Conservation (phyloP, 2,797 vertebrate species). For the Percopsis omiscomaycus region DNA sequence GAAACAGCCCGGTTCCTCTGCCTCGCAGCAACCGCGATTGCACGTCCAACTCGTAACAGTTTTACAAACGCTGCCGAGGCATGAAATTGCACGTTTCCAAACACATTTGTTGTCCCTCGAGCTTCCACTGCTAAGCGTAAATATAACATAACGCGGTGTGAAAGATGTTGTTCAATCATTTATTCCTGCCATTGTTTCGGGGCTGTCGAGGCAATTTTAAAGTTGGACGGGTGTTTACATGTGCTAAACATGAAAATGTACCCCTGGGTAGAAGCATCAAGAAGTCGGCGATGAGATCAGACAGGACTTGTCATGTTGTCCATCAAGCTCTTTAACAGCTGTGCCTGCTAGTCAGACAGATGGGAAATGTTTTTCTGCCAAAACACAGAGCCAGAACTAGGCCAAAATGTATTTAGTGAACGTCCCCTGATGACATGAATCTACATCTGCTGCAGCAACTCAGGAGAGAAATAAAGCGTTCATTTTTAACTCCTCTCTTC, state of each 20-base stretch:
- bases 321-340: slow-evolving; percentile 53
- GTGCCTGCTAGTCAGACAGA: slow-evolving; percentile 46
- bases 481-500: slow-evolving; percentile 18
- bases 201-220: too few species aligned
- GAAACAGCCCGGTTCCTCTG: slow-evolving; percentile 37
- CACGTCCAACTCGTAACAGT: slow-evolving; percentile 51
- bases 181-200: too few species aligned
- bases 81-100: slow-evolving; percentile 65
- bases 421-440: slow-evolving; percentile 44
- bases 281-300: not conserved
- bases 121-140: slow-evolving; percentile 3
- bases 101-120: slow-evolving; percentile 24
- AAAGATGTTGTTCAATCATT: not conserved
- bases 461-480: slow-evolving; percentile 46
- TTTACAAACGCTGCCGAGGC: slow-evolving; percentile 54
- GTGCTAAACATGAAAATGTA: too few species aligned
- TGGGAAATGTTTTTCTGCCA: slow-evolving; percentile 42
- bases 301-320: slow-evolving; percentile 28
- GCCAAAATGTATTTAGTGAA: slow-evolving; percentile 47
- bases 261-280: too few species aligned
- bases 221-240: too few species aligned
- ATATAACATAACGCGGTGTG: not conserved
- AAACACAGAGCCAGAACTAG: slow-evolving; percentile 39
- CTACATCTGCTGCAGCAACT: slow-evolving; percentile 55
- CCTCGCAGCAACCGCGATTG: slow-evolving; percentile 43